Conservation (phyloP, 2,113 vertebrate genomes). For the Ailuropoda melanoleuca region DNA sequence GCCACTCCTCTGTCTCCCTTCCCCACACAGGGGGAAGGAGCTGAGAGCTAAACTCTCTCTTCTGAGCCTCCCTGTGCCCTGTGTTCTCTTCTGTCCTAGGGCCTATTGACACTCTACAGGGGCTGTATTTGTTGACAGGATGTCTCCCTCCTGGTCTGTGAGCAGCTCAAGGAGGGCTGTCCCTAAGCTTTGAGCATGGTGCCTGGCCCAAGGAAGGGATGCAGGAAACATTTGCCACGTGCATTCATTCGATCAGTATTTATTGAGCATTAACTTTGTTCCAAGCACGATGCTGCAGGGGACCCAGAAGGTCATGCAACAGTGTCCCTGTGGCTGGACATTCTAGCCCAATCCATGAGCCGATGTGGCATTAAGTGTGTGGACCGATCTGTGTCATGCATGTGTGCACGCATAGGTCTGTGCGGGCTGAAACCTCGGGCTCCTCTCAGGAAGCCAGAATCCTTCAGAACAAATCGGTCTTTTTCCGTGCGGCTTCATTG, state of each 20-base stretch:
- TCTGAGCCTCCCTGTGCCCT: neutral
- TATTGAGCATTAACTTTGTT: neutral
- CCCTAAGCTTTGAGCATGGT: neutral
- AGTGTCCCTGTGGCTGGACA: rapidly evolving
- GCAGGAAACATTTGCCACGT: neutral
- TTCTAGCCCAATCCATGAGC: rapidly evolving
- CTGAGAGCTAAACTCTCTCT: neutral
- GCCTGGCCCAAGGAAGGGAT: neutral
- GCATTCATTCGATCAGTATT: neutral
- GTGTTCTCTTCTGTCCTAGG: neutral
- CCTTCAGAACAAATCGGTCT: constrained; percentile 14
- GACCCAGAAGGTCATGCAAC: neutral
- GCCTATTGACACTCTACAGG: rapidly evolving
- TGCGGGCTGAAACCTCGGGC: neutral
- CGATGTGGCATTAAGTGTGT: rapidly evolving
- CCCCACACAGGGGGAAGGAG: neutral
- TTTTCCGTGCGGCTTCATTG: constrained; percentile 1
- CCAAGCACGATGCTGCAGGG: neutral
- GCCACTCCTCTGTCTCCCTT: neutral
- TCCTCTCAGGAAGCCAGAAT: constrained; percentile 15
- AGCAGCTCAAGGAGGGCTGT: neutral
- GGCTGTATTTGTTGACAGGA: neutral
- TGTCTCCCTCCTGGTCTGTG: neutral
- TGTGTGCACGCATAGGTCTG: neutral
- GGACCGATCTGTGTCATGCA: rapidly evolving